phyloP scores from a whole-genome alignment of 1,140 invertebrate species.

The Aphis gossypii region DNA sequence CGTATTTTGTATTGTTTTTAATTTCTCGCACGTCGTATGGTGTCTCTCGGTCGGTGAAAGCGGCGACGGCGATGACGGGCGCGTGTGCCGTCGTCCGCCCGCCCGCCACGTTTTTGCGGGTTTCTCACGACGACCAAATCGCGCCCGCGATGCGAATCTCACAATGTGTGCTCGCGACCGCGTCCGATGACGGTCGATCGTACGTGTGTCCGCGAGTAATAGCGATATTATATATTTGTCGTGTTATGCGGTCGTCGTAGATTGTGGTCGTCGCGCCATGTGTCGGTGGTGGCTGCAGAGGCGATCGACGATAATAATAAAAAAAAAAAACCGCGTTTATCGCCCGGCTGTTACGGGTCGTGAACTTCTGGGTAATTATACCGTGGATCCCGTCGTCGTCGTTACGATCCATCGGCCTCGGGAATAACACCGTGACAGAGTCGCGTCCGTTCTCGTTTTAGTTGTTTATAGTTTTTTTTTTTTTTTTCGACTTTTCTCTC shows the following conservation, averaged over 20 bases:
- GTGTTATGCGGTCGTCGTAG: not conserved
- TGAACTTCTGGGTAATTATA: conserved; percentile 52
- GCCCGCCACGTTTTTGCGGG: not conserved
- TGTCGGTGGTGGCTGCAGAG: not conserved
- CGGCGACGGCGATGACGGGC: not conserved
- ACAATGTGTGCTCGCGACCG: not conserved
- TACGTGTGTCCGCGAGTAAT: not conserved
- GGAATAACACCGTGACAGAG: conserved; percentile 49
- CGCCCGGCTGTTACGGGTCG: conserved; percentile 36
- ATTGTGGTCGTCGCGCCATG: not conserved
- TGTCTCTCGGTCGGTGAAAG: not conserved
- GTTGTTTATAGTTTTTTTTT: not conserved
- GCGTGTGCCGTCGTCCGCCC: not conserved
- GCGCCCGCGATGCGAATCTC: conserved; percentile 10
- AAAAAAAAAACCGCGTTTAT: not conserved
- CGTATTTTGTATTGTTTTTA: not conserved
- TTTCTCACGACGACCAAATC: conserved; percentile 33
- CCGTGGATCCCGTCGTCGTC: conserved; percentile 52
- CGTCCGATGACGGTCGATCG: not conserved
- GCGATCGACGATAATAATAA: not conserved
- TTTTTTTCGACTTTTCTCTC: not conserved
- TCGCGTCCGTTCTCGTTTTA: conserved; percentile 47
- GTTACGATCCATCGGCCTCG: conserved; percentile 51
- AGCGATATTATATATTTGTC: not conserved
- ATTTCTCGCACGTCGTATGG: not conserved